Evolutionary conservation across 2,888 invertebrate species (phyloP).

Genomic region (Amphimallon solstitiale): DNA sequence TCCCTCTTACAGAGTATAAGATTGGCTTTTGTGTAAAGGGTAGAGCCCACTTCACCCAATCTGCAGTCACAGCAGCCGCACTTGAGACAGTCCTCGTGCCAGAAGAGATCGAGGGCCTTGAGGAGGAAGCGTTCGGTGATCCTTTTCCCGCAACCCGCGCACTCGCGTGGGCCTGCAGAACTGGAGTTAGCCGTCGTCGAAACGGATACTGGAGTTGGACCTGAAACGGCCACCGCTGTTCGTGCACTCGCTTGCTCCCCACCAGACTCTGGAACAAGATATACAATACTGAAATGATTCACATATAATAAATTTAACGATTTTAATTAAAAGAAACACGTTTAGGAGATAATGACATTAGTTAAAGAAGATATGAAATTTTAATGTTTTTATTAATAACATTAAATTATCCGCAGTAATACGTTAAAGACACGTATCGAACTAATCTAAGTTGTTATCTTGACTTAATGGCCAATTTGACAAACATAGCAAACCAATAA

Average conservation of each 20-base stretch:
- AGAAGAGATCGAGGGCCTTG: conserved; percentile 88
- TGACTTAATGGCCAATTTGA: too few relatives aligned
- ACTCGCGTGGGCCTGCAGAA: conserved; percentile 69
- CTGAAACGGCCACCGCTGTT: conserved; percentile 56
- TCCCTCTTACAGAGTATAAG: conserved; percentile 91
- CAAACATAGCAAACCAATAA: too few relatives aligned
- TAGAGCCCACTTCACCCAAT: conserved; percentile 92
- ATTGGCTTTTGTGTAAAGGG: conserved; percentile 90
- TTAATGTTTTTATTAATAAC: too few relatives aligned
- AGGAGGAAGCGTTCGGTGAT: conserved; percentile 85
- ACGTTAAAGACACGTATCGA: too few relatives aligned
- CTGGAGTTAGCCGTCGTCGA: conserved; percentile 54
- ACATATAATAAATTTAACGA: too few relatives aligned
- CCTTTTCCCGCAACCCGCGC: conserved; percentile 86
- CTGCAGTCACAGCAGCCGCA: conserved; percentile 93
- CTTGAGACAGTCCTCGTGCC: conserved; percentile 95
- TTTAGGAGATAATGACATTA: too few relatives aligned
- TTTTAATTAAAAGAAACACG: too few relatives aligned
- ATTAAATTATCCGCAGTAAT: too few relatives aligned
- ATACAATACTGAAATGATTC: conserved; percentile 3
- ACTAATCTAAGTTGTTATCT: too few relatives aligned
- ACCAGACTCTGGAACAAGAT: conserved; percentile 58
- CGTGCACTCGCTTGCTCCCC: conserved; percentile 60
- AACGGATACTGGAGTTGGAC: conserved; percentile 54
- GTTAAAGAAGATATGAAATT: too few relatives aligned